Evolutionary conservation across 2,888 invertebrate genomes (phyloP), one percentile per base, ranked within the genome.

Genomic region (Therioaphis trifolii): DNA sequence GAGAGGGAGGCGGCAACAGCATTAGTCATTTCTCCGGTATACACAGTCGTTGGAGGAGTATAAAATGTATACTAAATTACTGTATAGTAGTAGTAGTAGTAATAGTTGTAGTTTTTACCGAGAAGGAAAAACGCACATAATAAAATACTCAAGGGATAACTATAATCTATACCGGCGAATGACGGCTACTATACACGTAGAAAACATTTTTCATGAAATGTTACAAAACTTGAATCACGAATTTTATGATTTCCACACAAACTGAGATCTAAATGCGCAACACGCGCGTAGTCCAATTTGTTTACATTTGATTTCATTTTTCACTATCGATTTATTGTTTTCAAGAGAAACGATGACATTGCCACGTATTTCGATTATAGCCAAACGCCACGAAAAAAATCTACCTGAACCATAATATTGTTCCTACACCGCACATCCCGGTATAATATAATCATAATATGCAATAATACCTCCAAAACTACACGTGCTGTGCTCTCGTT

Each of bases 1-100:
- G 35, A 35, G 35, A 7, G 29, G 46, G 76, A 43, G 40, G 18
- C 68, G n/a, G 52, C 40, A 18, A 18, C 18, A 52, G 52, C 63
- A 76, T 76, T 78, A 78, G 78, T 68, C 52, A 78, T 78, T 68
- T 68, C 40, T 68, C 40, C 24, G 35, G 68, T 78, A 24, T 66
- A 29, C 35, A 52, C 27, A 35, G 35, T 35, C 35, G 35, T 35
- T 35, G 35, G 3, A 35, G 3, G 7, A 35, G 35, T 35, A 5
- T 35, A 35, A 7, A 5, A 35, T 35, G 7, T 35, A 35, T 7
- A 35, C 35, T 7, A 35, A 35, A 35, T 35, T 35, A 35, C 35
- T 5, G 7, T 7, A 35, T 12, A 52, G 21, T 24, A 63, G 27
- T 1, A 58, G 58, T 18, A 29, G 35, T 21, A 18, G 29, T 63